Evolutionary conservation across 2,888 invertebrate species (phyloP), one percentile per base, ranked within the genome.

Genomic region (Rhyacophila evoluta): DNA sequence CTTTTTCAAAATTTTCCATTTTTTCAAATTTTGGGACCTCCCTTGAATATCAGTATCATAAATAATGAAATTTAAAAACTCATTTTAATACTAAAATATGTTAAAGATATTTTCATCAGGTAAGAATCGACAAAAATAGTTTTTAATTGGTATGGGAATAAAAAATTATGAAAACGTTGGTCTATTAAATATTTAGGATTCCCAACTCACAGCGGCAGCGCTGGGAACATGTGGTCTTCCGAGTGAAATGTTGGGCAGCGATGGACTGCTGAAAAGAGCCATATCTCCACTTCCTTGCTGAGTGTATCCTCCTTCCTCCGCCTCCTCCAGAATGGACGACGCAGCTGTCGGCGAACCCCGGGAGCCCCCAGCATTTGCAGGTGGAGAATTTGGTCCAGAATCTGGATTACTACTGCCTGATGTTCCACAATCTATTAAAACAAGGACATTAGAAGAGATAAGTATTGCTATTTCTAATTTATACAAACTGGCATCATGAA

Each of bases 191-290:
- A n/a, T n/a, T n/a, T n/a, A n/a, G n/a, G n/a, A n/a, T n/a, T n/a
- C n/a, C n/a, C n/a, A 1, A 67, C 79, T 78, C 72, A 82, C 82
- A 69, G 82, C 79, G 2, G 79, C 73, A 15, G 85, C 85, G 28
- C 86, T 86, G 39, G 89, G 88, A 84, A 92, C 88, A 85, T 92
- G 94, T 83, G 96, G 96, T 84, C 95, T 91, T 78, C 97, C 98
- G 84, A 98, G 91, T 81, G 97, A 97, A 86, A 98, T 98, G 91
- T 98, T 98, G 85, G 98, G 98, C 95, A 98, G 94, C 85, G 98
- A 98, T 78, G 98, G 98, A 84, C 97, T 97, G 84, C 96, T 97
- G 91, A 98, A 98, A 81, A 98, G 92, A 81, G 95, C 89, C 85
- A 95, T 88, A 88, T 95, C 92, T 88, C 90, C 93, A 74, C 91